Evolutionary conservation across 2,888 invertebrate genomes (phyloP).

Genomic region (Lepeophtheirus nordmannii): DNA sequence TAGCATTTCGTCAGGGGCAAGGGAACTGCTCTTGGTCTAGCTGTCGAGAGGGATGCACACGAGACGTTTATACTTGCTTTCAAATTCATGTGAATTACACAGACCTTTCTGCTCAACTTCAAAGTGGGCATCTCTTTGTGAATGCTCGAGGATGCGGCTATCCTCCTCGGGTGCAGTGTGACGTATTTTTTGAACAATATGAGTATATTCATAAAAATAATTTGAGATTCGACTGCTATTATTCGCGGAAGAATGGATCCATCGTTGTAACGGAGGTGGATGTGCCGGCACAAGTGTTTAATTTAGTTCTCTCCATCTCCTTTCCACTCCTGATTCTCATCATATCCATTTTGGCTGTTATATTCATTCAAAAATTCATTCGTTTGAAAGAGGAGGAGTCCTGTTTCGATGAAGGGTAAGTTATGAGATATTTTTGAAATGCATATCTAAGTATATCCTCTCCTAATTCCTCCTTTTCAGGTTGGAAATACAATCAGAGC

Average conservation of each 20-base stretch:
- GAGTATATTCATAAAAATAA: not conserved
- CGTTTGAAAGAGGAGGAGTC: not conserved
- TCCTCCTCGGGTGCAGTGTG: not conserved
- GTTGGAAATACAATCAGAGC: not conserved
- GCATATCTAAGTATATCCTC: too few species aligned
- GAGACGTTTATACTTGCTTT: slow-evolving; percentile 1
- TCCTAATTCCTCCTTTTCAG: not conserved
- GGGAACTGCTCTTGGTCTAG: slow-evolving; percentile 6
- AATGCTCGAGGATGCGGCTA: not conserved
- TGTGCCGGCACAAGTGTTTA: not conserved
- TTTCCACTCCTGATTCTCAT: not conserved
- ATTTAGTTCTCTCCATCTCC: not conserved
- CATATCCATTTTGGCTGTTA: not conserved
- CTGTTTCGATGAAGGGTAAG: not conserved
- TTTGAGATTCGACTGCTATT: not conserved
- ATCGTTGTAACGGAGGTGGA: not conserved
- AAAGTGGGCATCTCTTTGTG: not conserved
- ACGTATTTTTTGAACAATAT: not conserved
- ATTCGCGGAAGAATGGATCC: not conserved
- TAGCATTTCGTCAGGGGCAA: not conserved
- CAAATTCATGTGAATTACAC: not conserved
- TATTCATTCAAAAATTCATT: slow-evolving; percentile 1
- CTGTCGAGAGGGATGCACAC: slow-evolving; percentile 2
- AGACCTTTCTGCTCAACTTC: not conserved
- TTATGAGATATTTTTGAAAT: not conserved